These are phyloP conservation scores for Pterocles orientalis DNA, from an alignment of 2,113 vertebrate genomes.

Conservation along the genomic window DNA sequence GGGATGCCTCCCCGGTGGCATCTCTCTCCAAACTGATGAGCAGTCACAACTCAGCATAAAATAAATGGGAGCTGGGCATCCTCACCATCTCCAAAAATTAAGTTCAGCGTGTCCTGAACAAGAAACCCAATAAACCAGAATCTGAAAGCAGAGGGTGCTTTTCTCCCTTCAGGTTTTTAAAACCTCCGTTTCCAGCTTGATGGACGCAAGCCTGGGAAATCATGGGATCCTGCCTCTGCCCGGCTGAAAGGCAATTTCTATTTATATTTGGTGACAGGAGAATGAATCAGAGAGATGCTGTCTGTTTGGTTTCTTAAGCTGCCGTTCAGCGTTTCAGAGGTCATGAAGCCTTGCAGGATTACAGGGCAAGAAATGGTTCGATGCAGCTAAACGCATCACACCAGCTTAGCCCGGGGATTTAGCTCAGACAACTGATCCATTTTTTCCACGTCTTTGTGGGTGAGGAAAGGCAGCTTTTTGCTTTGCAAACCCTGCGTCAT, in stretches of 20 bases:
- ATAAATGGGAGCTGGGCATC: not conserved
- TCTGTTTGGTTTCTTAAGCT: not conserved
- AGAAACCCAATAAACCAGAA: not conserved
- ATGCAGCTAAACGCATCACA: not conserved
- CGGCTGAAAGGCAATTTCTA: not conserved
- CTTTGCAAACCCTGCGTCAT: not conserved
- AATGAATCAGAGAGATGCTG: not conserved
- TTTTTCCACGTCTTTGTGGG: not conserved
- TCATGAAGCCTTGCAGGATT: not conserved
- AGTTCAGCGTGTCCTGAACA: not conserved
- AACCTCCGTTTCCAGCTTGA: not conserved
- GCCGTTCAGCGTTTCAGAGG: not conserved
- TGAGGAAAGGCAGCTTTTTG: not conserved
- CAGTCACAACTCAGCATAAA: not conserved
- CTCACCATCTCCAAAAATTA: not conserved
- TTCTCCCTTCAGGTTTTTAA: not conserved
- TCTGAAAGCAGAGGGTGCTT: not conserved
- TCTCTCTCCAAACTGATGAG: not conserved
- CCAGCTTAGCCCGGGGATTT: not conserved
- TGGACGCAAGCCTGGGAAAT: not conserved
- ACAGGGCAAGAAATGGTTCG: not conserved
- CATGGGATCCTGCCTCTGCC: not conserved
- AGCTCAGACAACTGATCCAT: not conserved
- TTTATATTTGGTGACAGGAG: not conserved
- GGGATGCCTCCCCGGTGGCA: not conserved